phyloP scores from a whole-genome alignment of 2,888 invertebrate species.

The Hydriomena furcata region DNA sequence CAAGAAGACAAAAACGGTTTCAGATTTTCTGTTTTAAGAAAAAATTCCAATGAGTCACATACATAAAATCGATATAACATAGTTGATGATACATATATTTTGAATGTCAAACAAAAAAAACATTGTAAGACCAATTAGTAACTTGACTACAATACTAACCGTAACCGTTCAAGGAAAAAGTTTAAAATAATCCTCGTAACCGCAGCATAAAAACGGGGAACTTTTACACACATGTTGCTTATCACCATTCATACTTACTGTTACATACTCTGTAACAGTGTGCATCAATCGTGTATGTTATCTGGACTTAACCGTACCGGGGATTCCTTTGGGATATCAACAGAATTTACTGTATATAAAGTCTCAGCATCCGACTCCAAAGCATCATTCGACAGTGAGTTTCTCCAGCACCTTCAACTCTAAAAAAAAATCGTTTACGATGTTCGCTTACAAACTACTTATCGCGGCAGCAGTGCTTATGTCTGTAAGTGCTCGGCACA shows the following conservation, averaged over 20 bases:
- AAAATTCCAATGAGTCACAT: too few species aligned
- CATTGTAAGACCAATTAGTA: too few species aligned
- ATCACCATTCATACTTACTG: constrained; percentile 3
- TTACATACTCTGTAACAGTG: not conserved
- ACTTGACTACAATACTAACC: too few species aligned
- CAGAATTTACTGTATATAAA: constrained; percentile 11
- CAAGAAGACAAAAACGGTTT: too few species aligned
- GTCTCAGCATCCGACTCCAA: not conserved
- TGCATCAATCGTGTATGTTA: not conserved
- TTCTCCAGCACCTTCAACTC: too few species aligned
- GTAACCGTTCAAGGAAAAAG: constrained; percentile 2
- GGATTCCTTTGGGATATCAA: constrained; percentile 18
- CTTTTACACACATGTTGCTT: constrained; percentile 1
- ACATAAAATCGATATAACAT: too few species aligned
- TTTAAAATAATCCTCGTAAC: not conserved
- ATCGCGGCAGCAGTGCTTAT: constrained; percentile 10
- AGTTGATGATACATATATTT: too few species aligned
- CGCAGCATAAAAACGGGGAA: constrained; percentile 3
- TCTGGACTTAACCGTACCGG: constrained; percentile 17
- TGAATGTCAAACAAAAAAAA: too few species aligned
- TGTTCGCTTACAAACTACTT: constrained; percentile 15
- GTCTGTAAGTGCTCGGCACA: constrained; percentile 15
- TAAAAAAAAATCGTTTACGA: not conserved
- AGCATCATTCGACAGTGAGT: constrained; percentile 11
- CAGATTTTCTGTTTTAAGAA: too few species aligned